Conservation (phyloP, 2,113 vertebrate genomes). For the Apodemus speciosus region DNA sequence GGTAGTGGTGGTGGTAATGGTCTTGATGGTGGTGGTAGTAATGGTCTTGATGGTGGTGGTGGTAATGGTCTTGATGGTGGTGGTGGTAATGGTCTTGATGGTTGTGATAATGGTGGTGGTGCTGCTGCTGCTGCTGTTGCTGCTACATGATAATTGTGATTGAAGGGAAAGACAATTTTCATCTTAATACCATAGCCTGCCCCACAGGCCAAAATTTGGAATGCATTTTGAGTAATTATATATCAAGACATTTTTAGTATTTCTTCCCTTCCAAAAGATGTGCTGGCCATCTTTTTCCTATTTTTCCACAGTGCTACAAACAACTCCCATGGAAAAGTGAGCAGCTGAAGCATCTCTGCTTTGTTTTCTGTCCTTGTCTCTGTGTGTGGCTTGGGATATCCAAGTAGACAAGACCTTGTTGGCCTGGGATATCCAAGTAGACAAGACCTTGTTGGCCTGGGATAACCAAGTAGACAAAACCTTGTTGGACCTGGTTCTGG, state of each 20-base stretch:
- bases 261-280: background rate
- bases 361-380: too few relatives aligned
- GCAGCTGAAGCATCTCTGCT: background rate
- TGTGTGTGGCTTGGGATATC: background rate
- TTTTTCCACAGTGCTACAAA: fast-evolving
- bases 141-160: fast-evolving
- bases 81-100: fast-evolving
- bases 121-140: fast-evolving
- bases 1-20: fast-evolving
- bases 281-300: background rate
- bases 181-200: background rate
- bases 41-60: fast-evolving
- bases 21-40: fast-evolving
- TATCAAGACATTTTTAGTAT: background rate
- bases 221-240: background rate
- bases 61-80: fast-evolving
- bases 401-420: background rate
- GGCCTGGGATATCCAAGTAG: background rate
- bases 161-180: background rate
- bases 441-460: too few relatives aligned
- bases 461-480: background rate
- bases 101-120: fast-evolving
- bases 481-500: background rate
- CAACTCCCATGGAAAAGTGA: background rate
- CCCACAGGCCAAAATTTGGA: background rate